Conservation (phyloP, 2,113 vertebrate species). For the Falcunculus frontatus region DNA sequence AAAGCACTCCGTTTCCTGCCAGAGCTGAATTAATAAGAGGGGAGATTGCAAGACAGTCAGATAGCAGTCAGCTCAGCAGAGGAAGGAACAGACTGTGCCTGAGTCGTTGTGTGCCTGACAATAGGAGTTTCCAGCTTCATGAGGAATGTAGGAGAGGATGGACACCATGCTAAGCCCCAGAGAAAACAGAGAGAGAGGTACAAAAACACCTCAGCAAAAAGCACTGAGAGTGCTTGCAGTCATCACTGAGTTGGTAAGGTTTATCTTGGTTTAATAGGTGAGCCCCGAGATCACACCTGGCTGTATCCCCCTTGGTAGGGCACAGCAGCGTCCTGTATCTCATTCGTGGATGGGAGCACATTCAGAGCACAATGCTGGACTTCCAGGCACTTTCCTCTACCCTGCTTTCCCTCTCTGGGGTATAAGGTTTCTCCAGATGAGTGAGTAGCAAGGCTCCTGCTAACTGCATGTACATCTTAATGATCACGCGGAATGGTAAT, state of each 20-base stretch:
- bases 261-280: neutral
- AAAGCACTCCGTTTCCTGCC: neutral
- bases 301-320: neutral
- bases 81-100: neutral
- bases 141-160: neutral
- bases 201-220: neutral
- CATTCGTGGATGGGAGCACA: rapidly evolving
- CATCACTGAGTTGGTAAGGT: neutral
- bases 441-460: neutral
- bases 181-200: neutral
- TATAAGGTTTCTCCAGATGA: neutral
- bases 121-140: neutral
- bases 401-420: neutral
- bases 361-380: neutral
- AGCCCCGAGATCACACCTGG: rapidly evolving
- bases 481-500: neutral
- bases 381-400: neutral
- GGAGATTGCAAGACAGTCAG: neutral
- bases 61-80: neutral
- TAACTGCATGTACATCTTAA: neutral
- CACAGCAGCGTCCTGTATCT: neutral
- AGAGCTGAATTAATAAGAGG: neutral
- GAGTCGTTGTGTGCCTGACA: neutral
- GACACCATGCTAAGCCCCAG: neutral
- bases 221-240: neutral